phyloP scores from a whole-genome alignment of 2,888 invertebrate genomes.

The Lydus trimaculatus region DNA sequence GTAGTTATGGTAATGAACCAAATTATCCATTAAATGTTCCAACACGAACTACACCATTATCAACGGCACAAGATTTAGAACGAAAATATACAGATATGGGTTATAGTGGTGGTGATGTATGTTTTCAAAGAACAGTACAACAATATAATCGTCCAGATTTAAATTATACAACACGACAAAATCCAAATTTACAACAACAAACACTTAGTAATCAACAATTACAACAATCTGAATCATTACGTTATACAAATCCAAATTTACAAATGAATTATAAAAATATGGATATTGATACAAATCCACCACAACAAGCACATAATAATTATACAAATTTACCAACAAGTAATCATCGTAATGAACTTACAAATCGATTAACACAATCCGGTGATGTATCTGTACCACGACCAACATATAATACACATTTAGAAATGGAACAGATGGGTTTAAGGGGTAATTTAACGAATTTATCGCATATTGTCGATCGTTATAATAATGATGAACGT shows the following conservation, averaged over 20 bases:
- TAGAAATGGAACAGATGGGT: slow-evolving; percentile 61
- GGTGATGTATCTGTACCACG: slow-evolving; percentile 47
- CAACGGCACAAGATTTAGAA: slow-evolving; percentile 38
- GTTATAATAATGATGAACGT: slow-evolving; percentile 65
- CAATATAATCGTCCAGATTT: slow-evolving; percentile 40
- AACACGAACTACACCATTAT: slow-evolving; percentile 36
- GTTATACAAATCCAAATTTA: slow-evolving; percentile 37
- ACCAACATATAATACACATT: slow-evolving; percentile 45
- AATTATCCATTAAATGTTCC: slow-evolving; percentile 52
- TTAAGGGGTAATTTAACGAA: slow-evolving; percentile 64
- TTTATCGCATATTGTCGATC: slow-evolving; percentile 68
- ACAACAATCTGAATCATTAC: slow-evolving; percentile 30
- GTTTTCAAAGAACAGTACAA: slow-evolving; percentile 46
- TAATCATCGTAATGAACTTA: slow-evolving; percentile 25
- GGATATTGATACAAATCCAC: slow-evolving; percentile 36
- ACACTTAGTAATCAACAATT: slow-evolving; percentile 26
- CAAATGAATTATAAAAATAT: slow-evolving; percentile 41
- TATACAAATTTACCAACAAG: slow-evolving; percentile 24
- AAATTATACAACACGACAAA: slow-evolving; percentile 34
- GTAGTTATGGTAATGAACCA: slow-evolving; percentile 42
- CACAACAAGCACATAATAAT: slow-evolving; percentile 40
- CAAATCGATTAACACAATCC: slow-evolving; percentile 24
- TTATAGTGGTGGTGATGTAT: slow-evolving; percentile 53
- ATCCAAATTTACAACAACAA: slow-evolving; percentile 37
- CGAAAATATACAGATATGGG: slow-evolving; percentile 58